A percentile compares a stretch with the other conserved stretches of the same genome.
Evolutionary conservation across 2,797 vertebrate genomes (phyloP).

Genomic region (Buphagus erythrorhynchus): DNA sequence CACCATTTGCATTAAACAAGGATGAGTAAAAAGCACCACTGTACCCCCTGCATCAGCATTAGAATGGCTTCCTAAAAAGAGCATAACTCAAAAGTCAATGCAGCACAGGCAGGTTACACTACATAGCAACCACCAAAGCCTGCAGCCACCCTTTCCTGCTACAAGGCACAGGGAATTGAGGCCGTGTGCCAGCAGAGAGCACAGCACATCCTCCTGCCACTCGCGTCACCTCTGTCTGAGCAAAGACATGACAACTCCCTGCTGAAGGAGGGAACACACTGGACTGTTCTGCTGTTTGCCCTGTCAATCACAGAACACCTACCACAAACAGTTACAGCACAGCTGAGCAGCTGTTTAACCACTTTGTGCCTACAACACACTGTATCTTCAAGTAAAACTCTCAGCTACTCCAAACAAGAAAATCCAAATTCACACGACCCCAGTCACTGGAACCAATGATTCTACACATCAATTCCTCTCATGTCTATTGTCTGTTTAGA

Average conservation of each 20-base stretch:
- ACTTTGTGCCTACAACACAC: not conserved
- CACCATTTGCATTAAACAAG: not conserved
- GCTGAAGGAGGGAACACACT: not conserved
- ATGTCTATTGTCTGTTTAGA: not conserved
- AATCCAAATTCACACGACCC: not conserved
- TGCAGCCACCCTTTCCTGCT: not conserved
- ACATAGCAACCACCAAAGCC: not conserved
- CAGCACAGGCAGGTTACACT: not conserved
- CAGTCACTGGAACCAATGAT: not conserved
- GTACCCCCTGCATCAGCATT: not conserved
- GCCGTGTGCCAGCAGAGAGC: not conserved
- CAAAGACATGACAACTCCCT: not conserved
- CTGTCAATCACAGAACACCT: not conserved
- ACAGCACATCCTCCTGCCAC: not conserved
- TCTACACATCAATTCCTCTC: not conserved
- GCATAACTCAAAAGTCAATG: not conserved
- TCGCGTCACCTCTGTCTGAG: fast-evolving
- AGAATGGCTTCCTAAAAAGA: not conserved
- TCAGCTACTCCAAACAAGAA: not conserved
- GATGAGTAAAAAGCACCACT: not conserved
- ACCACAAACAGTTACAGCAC: not conserved
- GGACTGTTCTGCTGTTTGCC: not conserved
- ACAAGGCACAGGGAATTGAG: not conserved
- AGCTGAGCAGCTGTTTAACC: not conserved
- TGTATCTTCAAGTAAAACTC: not conserved